Percentiles rank a stretch among this genome's conserved stretches.
Conservation (phyloP, 2,113 vertebrate species). For the Coptodon rendalli region DNA sequence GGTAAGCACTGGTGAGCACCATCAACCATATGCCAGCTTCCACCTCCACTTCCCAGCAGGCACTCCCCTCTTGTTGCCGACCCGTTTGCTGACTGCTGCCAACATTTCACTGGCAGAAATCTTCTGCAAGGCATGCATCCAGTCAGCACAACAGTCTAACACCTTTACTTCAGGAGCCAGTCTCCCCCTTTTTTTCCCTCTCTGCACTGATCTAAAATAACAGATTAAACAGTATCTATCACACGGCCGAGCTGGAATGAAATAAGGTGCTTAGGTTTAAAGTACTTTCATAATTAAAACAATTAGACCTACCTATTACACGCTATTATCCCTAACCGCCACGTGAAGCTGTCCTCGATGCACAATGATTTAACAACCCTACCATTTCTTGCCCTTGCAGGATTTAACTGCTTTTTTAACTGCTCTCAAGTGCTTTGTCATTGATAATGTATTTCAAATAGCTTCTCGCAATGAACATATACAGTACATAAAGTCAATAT, state of each 20-base stretch:
- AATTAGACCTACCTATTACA: constrained; percentile 11
- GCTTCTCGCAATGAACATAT: not conserved
- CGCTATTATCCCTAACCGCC: not conserved
- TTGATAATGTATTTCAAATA: constrained; percentile 31
- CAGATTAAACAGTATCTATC: constrained; percentile 8
- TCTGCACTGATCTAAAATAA: constrained; percentile 17
- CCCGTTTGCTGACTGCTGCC: constrained; percentile 45
- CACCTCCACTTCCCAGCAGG: constrained; percentile 69
- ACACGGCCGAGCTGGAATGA: not conserved
- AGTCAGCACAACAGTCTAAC: constrained; percentile 60
- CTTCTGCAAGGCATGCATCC: constrained; percentile 39
- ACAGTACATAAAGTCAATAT: constrained; percentile 31
- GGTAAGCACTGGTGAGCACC: constrained; percentile 13
- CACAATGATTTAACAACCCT: not conserved
- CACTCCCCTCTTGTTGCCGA: constrained; percentile 51
- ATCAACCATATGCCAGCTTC: constrained; percentile 51
- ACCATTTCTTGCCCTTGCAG: not conserved
- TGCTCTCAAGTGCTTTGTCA: not conserved
- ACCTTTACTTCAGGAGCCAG: constrained; percentile 38
- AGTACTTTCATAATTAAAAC: constrained; percentile 23
- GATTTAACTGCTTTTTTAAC: constrained; percentile 1
- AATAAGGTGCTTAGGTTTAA: not conserved
- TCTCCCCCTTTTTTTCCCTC: not conserved
- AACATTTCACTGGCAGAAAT: constrained; percentile 50
- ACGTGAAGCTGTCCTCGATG: not conserved